Evolutionary conservation across 2,113 vertebrate genomes (phyloP), one percentile per base, ranked within the genome.

Genomic region (Pholis gunnellus): DNA sequence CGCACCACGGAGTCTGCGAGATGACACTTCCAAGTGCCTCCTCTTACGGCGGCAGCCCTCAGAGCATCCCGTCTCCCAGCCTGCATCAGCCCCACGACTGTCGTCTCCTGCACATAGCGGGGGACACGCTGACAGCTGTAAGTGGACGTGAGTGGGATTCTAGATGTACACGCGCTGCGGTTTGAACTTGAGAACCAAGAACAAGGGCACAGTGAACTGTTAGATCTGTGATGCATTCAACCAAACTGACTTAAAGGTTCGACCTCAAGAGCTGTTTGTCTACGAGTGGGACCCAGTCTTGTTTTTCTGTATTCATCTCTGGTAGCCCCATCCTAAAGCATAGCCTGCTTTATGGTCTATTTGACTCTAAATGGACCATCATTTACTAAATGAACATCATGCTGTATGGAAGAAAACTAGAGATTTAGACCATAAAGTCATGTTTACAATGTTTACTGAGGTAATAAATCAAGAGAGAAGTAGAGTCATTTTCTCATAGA

Each of bases 11-110:
- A 38, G n/a, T 34, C 17, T 31, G 9, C 6, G 57, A 67, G n/a
- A 36, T 31, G 73, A 65, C 75, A 25, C 10, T 50, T 67, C 1
- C 1, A 67, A 79, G 60, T 63, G 69, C 36, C 34, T 65, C 68
- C 48, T 36, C 42, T 65, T 57, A 27, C 25, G 54, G 64, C 4
- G 1, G 61, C 15, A 15, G 31, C 13, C 48, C 38, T 69, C 69
- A 36, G 25, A 64, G 46, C 18, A 8, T 11, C 22, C 8, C 2
- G 5, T 42, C 59, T 79, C 48, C 13, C 59, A 42, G 11, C 22
- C 34, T 54, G 50, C 40, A 57, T 18, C 61, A 27, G 31, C 61
- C 44, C 60, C 42, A 14, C 52, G 18, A 3, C 18, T 56, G 44
- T 57, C 40, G 31, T 67, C 25, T 36, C 40, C 15, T 29, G 36